These are phyloP conservation scores for Meiosimyza platycephala DNA, from an alignment of 2,888 invertebrate species.

Conservation along the genomic window DNA sequence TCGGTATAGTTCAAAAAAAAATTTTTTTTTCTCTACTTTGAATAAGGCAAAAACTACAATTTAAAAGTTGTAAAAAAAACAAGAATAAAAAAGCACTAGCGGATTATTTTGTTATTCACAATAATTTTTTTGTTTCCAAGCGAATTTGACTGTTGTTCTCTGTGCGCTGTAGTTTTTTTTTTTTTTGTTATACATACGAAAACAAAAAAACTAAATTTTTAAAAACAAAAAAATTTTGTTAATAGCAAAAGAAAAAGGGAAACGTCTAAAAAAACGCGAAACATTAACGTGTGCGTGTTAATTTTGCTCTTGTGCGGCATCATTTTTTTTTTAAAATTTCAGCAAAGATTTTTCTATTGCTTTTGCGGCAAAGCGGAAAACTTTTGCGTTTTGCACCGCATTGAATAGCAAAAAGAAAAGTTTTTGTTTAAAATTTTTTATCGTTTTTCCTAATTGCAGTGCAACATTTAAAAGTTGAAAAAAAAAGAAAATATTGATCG, in stretches of 20 bases:
- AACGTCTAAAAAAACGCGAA: conserved; percentile 29
- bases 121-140: conserved; percentile 48
- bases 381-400: not conserved
- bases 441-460: conserved; percentile 12
- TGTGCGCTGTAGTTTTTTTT: conserved; percentile 32
- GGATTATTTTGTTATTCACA: conserved; percentile 27
- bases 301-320: not conserved
- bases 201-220: conserved; percentile 12
- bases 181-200: conserved; percentile 28
- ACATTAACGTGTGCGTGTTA: conserved; percentile 19
- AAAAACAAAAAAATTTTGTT: conserved; percentile 33
- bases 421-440: no score
- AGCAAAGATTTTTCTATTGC: conserved; percentile 14
- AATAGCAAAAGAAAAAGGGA: conserved; percentile 20
- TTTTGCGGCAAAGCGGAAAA: not conserved
- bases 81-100: conserved; percentile 16
- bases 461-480: conserved; percentile 17
- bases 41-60: conserved; percentile 12
- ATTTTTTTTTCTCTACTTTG: not conserved
- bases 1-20: conserved; percentile 21
- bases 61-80: not conserved
- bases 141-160: conserved; percentile 48
- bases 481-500: not conserved
- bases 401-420: no score
- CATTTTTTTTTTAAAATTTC: conserved; percentile 9